Evolutionary conservation across 2,113 vertebrate species (phyloP).

Genomic region (Micronycteris hirsuta): DNA sequence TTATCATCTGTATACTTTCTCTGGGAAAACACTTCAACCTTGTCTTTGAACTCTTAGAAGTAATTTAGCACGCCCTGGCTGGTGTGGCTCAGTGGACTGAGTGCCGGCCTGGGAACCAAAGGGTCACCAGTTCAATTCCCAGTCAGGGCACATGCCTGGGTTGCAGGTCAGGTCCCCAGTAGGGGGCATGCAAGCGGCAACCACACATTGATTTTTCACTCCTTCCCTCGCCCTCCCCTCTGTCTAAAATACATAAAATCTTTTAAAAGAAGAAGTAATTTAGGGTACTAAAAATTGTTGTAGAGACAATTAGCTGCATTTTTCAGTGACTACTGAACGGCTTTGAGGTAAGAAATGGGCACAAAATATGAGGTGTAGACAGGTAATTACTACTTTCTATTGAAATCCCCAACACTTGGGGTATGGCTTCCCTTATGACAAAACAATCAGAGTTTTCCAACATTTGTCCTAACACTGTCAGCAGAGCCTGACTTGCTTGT

Average conservation of each 20-base stretch:
- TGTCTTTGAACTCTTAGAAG: constrained; percentile 24
- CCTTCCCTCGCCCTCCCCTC: too few species aligned
- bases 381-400: constrained; percentile 23
- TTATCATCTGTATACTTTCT: neutral
- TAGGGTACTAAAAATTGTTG: neutral
- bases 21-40: neutral
- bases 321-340: neutral
- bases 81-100: too few species aligned
- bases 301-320: neutral
- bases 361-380: neutral
- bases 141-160: too few species aligned
- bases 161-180: too few species aligned
- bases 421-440: neutral
- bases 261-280: neutral
- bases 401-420: neutral
- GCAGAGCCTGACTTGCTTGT: neutral
- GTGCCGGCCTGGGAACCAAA: too few species aligned
- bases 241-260: too few species aligned
- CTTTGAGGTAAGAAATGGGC: neutral
- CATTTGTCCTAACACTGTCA: neutral
- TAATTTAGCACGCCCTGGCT: neutral
- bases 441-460: neutral
- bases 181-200: too few species aligned
- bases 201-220: too few species aligned
- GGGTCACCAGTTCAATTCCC: too few species aligned